Evolutionary conservation across 2,888 invertebrate genomes (phyloP).

Genomic region (Leucoma salicis): DNA sequence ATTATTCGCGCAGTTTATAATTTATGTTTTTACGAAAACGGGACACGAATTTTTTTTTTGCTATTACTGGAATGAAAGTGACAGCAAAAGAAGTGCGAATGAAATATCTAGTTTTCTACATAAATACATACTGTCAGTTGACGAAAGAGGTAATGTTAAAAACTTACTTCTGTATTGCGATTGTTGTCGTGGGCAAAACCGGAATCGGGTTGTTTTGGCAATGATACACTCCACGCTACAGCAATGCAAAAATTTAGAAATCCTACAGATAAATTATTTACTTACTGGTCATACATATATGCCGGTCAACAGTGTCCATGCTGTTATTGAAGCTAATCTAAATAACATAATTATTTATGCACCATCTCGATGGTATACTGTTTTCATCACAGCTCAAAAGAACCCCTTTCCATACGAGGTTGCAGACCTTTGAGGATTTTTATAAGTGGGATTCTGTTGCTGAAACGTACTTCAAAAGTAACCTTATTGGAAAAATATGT

Average conservation of each 20-base stretch:
- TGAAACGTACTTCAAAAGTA: slow-evolving; percentile 5
- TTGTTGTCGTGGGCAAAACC: not conserved
- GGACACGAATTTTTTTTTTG: slow-evolving; percentile 5
- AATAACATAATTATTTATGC: slow-evolving; percentile 10
- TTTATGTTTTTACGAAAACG: slow-evolving; percentile 5
- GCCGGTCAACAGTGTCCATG: no score
- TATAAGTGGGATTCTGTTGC: slow-evolving; percentile 9
- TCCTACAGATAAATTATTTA: not conserved
- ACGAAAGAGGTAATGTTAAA: not conserved
- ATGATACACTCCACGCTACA: not conserved
- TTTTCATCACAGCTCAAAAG: slow-evolving; percentile 10
- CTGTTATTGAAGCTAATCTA: slow-evolving; percentile 1
- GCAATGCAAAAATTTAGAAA: not conserved
- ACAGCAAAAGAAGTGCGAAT: slow-evolving; percentile 5
- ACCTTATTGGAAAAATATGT: slow-evolving; percentile 7
- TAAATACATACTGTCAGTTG: slow-evolving; percentile 1
- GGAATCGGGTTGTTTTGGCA: not conserved
- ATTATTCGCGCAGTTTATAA: slow-evolving; percentile 1
- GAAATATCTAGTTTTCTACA: slow-evolving; percentile 1
- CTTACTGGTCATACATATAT: not conserved
- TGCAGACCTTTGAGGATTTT: slow-evolving; percentile 12
- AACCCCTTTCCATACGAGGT: slow-evolving; percentile 9
- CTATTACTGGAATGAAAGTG: slow-evolving; percentile 7
- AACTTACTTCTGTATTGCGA: not conserved
- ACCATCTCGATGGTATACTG: slow-evolving; percentile 12